Conservation (phyloP, 2,113 vertebrate species). For the Menura novaehollandiae region DNA sequence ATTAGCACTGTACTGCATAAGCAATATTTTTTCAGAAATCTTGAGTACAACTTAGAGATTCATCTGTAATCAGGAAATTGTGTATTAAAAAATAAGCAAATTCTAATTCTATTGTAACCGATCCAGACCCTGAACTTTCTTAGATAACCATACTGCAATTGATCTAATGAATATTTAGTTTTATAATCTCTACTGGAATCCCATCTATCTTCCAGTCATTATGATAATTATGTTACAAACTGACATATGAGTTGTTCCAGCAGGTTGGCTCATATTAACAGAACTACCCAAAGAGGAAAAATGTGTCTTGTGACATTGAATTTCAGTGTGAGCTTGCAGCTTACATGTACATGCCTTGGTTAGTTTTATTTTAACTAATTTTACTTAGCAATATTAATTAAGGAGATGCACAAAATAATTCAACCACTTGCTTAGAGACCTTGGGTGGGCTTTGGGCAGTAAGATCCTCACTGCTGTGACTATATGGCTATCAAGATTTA, state of each 20-base stretch:
- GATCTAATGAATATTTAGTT: conserved; percentile 6
- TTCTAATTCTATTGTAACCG: not conserved
- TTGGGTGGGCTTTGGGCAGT: not conserved
- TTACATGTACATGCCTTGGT: not conserved
- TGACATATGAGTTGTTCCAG: not conserved
- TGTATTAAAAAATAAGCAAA: not conserved
- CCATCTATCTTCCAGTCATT: not conserved
- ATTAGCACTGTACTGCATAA: not conserved
- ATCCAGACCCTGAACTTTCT: not conserved
- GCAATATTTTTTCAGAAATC: not conserved
- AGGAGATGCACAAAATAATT: not conserved
- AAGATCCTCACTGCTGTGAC: not conserved
- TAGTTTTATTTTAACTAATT: not conserved
- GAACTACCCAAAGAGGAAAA: not conserved
- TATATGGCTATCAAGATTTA: not conserved
- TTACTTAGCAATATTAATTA: not conserved
- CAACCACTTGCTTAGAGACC: not conserved
- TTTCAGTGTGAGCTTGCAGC: not conserved
- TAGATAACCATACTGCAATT: not conserved
- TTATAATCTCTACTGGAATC: not conserved
- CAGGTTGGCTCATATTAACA: not conserved
- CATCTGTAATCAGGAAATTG: not conserved
- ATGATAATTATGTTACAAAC: not conserved
- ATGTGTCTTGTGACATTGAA: not conserved
- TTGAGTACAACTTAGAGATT: not conserved